Conservation (phyloP, 2,113 vertebrate species). For the Fulica atra region DNA sequence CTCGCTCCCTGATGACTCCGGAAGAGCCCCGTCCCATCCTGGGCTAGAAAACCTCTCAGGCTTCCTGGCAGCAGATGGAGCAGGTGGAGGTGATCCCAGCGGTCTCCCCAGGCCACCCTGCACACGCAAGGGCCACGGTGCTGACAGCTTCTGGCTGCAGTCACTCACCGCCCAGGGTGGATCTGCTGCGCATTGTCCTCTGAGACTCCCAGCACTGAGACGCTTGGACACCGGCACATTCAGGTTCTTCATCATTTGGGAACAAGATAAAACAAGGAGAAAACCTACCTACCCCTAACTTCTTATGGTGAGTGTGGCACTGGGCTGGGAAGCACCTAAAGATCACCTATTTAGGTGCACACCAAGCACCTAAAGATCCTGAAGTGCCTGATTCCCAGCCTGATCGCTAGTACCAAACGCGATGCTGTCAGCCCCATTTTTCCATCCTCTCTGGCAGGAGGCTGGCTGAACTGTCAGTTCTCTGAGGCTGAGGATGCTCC, state of each 20-base stretch:
- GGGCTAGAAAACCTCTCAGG: not conserved
- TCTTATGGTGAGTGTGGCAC: accelerated
- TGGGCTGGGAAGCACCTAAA: not conserved
- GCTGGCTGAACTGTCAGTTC: not conserved
- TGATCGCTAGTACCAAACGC: not conserved
- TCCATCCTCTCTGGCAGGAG: not conserved
- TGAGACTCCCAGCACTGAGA: not conserved
- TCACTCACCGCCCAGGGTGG: not conserved
- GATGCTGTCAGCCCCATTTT: not conserved
- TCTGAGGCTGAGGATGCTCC: not conserved
- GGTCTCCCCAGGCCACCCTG: not conserved
- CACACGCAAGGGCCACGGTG: no score
- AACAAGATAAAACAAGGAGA: not conserved
- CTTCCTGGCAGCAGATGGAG: not conserved
- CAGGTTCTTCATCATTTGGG: accelerated
- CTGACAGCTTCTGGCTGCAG: not conserved
- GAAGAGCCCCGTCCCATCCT: not conserved
- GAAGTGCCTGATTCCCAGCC: not conserved
- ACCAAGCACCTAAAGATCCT: not conserved
- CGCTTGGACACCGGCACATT: not conserved
- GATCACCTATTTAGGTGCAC: not conserved
- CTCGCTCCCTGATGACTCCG: not conserved
- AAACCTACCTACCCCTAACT: not conserved
- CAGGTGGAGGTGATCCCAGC: accelerated
- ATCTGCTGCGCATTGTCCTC: not conserved